Base-by-base conservation (phyloP, 2,113 vertebrate species). In the Cyrtonyx montezumae region DNA sequence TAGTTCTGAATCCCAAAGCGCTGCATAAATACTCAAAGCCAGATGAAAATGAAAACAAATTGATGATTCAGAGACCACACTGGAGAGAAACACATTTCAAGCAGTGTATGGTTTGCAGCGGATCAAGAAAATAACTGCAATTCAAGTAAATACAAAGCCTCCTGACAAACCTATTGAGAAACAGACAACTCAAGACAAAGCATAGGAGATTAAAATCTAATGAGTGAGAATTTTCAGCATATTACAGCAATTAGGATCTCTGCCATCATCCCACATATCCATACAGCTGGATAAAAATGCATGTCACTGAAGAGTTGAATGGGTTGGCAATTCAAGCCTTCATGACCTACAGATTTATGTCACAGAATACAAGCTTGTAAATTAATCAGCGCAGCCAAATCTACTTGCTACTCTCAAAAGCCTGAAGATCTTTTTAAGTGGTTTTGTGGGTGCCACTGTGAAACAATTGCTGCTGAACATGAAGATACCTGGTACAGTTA, bases 21-120 rank as follows among this genome's bases (percentile, higher is more conserved):
- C 90, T 93, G 66, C 80, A 68, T 37, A 81, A 95, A 55, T 92
- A 90, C 90, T 95, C 94, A 95, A 96, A 97, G 95, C 0, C 69
- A 95, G 79, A 92, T 90, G 87, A 83, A 96, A 92, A 96, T 48
- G 17, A 94, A 95, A 95, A 74, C 13, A 70, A 91, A 73, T 25
- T 87, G 88, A 91, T 93, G 70, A 94, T 81, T 97, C 90, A 87
- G 76, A 97, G 90, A 92, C 84, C 75, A 51, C 55, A 79, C 74
- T 40, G 91, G 73, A 95, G 84, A 92, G 17, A 3, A 94, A 20
- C 53, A 48, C 63, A 80, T 77, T 88, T 89, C 62, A 94, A 92
- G 85, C 15, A 81, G 36, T 65, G 48, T 9, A 86, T 58, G 6
- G 28, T 86, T 95, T 81, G 77, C 13, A 80, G 55, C 34, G 37